Conservation (phyloP, 2,797 vertebrate species). For the Sebastes jordani region DNA sequence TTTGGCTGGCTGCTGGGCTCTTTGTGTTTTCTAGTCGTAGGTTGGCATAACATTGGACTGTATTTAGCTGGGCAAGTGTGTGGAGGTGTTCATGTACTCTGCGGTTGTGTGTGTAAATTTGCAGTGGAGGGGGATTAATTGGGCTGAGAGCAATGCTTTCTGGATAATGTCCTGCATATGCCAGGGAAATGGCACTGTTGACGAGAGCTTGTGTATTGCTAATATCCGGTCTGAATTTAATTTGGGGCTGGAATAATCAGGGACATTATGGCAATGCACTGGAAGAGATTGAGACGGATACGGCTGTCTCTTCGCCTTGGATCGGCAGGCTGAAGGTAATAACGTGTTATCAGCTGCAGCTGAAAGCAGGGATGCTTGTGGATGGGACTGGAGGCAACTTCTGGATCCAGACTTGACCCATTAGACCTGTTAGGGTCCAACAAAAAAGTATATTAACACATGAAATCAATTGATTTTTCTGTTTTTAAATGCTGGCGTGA, state of each 20-base stretch:
- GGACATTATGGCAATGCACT: conserved; percentile 89
- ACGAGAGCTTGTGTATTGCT: conserved; percentile 94
- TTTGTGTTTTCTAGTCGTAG: conserved; percentile 21
- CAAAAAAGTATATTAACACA: neutral
- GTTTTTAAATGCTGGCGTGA: neutral
- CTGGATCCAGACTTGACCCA: neutral
- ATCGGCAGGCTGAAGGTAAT: conserved; percentile 90
- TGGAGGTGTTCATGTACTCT: conserved; percentile 28
- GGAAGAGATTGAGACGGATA: conserved; percentile 94
- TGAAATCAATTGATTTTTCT: neutral
- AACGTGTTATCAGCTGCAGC: conserved; percentile 85
- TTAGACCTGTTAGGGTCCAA: neutral
- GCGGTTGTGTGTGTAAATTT: conserved; percentile 12
- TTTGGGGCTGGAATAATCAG: conserved; percentile 93
- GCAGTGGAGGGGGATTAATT: conserved; percentile 64
- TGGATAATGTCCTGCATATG: conserved; percentile 92
- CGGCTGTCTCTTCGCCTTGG: conserved; percentile 67
- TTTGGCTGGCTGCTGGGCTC: conserved; percentile 47
- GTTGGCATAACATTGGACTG: conserved; percentile 29
- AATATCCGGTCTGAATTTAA: conserved; percentile 97
- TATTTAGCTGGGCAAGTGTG: conserved; percentile 7
- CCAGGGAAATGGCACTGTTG: conserved; percentile 93
- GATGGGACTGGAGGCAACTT: neutral
- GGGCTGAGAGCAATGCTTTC: conserved; percentile 85
- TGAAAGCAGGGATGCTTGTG: conserved; percentile 15